These are phyloP conservation scores for Phymorhynchus buccinoides DNA, from an alignment of 1,140 invertebrate genomes.

Conservation along the genomic window DNA sequence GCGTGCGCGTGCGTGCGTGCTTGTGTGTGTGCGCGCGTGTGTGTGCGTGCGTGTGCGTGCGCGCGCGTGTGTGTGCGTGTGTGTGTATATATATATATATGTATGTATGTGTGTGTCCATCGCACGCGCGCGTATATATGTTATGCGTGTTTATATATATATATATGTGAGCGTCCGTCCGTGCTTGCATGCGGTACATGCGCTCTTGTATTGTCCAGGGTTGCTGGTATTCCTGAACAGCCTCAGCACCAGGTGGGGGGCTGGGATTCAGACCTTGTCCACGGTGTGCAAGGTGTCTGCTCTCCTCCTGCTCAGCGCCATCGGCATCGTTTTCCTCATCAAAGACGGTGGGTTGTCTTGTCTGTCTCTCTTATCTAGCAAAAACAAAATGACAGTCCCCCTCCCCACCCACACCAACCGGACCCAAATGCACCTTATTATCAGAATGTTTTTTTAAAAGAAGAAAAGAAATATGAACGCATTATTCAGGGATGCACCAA, in stretches of 20 bases:
- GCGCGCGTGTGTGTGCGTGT: neutral
- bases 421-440: too few species aligned
- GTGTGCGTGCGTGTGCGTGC: too few species aligned
- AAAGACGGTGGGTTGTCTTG: neutral
- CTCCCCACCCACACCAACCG: too few species aligned
- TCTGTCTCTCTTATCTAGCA: too few species aligned
- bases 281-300: constrained; percentile 37
- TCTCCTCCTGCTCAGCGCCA: neutral
- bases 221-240: constrained; percentile 34
- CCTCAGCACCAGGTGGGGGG: constrained; percentile 14
- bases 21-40: too few species aligned
- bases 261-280: constrained; percentile 28
- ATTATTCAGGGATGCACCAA: neutral
- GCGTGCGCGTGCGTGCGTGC: too few species aligned
- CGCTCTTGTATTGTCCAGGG: constrained; percentile 2
- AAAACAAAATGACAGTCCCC: too few species aligned
- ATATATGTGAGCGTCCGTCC: too few species aligned
- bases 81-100: neutral
- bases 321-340: neutral
- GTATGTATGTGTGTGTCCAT: neutral
- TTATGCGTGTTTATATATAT: too few species aligned
- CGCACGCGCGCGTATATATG: neutral
- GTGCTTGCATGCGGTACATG: too few species aligned
- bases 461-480: too few species aligned
- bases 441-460: too few species aligned